Evolutionary conservation across 2,113 vertebrate species (phyloP).

Genomic region (Macrotus californicus): DNA sequence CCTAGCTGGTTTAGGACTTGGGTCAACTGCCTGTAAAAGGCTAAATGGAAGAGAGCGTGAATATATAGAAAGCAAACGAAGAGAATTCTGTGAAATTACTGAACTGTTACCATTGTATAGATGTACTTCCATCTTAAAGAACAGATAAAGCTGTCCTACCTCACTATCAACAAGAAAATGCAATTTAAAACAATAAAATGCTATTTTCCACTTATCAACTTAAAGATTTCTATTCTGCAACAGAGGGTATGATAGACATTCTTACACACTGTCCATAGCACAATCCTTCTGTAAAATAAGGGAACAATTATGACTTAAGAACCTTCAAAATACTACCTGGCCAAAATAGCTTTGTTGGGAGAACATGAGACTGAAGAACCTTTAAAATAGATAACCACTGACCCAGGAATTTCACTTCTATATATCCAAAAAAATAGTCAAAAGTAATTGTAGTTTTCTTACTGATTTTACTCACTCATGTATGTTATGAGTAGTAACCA

Average conservation of each 20-base stretch:
- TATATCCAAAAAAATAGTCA: neutral
- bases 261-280: neutral
- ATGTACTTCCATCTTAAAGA: neutral
- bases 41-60: neutral
- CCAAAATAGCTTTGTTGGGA: neutral
- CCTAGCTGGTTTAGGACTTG: neutral
- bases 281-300: neutral
- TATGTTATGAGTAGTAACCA: neutral
- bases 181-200: no score
- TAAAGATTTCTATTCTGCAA: neutral
- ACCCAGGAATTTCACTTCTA: neutral
- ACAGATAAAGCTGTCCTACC: neutral
- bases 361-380: neutral
- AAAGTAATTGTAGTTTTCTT: neutral
- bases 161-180: neutral
- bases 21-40: neutral
- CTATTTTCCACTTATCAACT: neutral
- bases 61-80: neutral
- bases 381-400: neutral
- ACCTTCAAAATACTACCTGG: neutral
- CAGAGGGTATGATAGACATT: neutral
- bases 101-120: neutral
- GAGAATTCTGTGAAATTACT: neutral
- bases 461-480: neutral
- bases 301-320: neutral